Conservation (phyloP, 2,113 vertebrate genomes). For the Speoplatyrhinus poulsoni region DNA sequence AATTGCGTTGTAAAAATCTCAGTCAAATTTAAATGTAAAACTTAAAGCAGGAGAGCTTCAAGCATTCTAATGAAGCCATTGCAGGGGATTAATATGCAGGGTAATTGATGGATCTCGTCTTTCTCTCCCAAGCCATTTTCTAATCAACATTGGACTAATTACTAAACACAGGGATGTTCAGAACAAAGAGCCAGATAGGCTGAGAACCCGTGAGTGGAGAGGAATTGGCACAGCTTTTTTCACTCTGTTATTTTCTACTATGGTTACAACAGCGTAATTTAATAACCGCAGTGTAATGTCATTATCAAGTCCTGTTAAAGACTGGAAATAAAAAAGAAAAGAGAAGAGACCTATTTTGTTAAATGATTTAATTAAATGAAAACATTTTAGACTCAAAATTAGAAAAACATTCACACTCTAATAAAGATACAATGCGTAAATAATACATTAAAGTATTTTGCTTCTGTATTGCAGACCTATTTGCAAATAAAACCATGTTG, state of each 20-base stretch:
- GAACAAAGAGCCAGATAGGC: conserved; percentile 43
- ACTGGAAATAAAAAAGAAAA: too few species aligned
- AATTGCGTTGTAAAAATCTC: conserved; percentile 67
- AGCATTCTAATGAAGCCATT: conserved; percentile 74
- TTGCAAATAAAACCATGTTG: too few species aligned
- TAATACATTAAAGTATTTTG: too few species aligned
- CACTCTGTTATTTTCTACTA: not conserved
- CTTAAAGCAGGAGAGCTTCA: conserved; percentile 53
- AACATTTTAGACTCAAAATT: too few species aligned
- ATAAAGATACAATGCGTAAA: too few species aligned
- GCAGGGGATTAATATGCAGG: conserved; percentile 71
- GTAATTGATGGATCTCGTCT: conserved; percentile 70
- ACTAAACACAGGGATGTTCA: conserved; percentile 52
- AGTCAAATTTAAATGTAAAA: conserved; percentile 73
- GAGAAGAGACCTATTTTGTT: too few species aligned
- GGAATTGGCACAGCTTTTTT: conserved; percentile 7
- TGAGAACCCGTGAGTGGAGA: conserved; percentile 31
- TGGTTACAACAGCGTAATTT: not conserved
- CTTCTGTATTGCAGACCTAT: too few species aligned
- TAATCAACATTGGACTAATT: conserved; percentile 73
- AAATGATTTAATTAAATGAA: too few species aligned
- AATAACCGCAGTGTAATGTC: too few species aligned
- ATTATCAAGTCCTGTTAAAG: too few species aligned
- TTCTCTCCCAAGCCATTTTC: conserved; percentile 63
- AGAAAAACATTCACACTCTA: too few species aligned